A percentile compares a stretch with the other conserved stretches of the same genome.
These are phyloP conservation scores for Macropodus opercularis DNA, from an alignment of 2,797 vertebrate species.

Conservation along the genomic window DNA sequence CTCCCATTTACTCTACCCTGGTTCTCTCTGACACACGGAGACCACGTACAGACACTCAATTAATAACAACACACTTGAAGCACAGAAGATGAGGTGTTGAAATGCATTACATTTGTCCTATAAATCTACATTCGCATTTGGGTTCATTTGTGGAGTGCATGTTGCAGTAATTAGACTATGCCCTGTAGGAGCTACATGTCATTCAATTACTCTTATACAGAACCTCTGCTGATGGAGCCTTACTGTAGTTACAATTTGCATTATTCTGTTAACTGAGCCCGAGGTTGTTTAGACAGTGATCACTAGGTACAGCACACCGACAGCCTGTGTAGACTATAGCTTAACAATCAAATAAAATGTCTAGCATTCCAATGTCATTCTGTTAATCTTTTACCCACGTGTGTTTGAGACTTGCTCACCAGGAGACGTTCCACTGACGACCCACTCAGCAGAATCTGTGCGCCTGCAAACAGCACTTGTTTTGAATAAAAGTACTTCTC, in stretches of 20 bases:
- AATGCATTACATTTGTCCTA: no score
- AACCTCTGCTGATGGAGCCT: conserved; percentile 36
- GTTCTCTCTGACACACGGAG: no score
- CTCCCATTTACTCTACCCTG: no score
- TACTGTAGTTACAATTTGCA: conserved; percentile 25
- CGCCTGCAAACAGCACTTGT: conserved; percentile 44
- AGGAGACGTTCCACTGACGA: conserved; percentile 15
- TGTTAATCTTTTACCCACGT: not conserved
- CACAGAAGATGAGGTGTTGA: no score
- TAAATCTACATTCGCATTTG: conserved; percentile 30
- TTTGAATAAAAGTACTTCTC: conserved; percentile 62
- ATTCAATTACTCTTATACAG: conserved; percentile 37
- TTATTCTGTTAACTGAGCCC: conserved; percentile 32
- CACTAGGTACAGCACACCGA: no score
- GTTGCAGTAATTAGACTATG: conserved; percentile 56
- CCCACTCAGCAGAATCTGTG: conserved; percentile 37
- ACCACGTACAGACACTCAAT: no score
- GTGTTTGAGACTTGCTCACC: conserved; percentile 3
- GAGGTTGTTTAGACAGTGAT: conserved; percentile 18
- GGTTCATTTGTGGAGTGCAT: conserved; percentile 4
- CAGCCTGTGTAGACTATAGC: not conserved
- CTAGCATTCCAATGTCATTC: conserved; percentile 1
- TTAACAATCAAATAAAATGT: no score
- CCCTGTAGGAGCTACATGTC: conserved; percentile 47
- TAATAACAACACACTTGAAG: no score